Evolutionary conservation across 2,113 vertebrate species (phyloP), one percentile per base, ranked within the genome.

Genomic region (Isichthys henryi): DNA sequence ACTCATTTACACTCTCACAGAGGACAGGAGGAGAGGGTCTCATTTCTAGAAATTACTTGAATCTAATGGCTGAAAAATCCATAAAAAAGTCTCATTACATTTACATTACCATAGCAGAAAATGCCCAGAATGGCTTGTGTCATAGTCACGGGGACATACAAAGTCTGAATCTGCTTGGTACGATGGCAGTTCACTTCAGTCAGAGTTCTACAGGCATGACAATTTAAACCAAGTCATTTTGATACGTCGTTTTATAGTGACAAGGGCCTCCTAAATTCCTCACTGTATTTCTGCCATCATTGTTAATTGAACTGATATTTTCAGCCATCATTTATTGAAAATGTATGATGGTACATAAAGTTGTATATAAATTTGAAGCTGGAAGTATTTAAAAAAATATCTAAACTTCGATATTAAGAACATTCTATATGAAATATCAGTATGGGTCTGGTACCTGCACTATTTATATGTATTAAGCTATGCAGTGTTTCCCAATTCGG

Each of bases 391-490:
- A 23, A 48, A 77, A 87, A 87, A 46, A 88, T 53, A 88, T 56
- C 62, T 31, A 31, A 86, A 84, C 86, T 91, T 90, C 43, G 23
- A 27, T 46, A 70, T 82, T 62, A 17, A 27, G 50, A 84, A 82
- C 83, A 52, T 58, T 84, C 50, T 50, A 46, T 9, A 85, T 66
- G 62, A 74, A 88, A 88, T 49, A 88, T 74, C 39, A 58, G 52
- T 48, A 58, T 11, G 88, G 52, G 77, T 84, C 88, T 85, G 88
- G 88, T 88, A 88, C 82, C 77, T 88, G 77, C 48, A 90, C 82
- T 89, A 86, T 89, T 82, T 89, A 27, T 52, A 87, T 52, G 88
- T 50, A 66, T 66, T 87, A 48, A 90, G 86, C 35, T 83, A 45
- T 80, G 58, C n/a, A 70, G 62, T 70, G 62, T 70, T 31, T 70